Conservation (phyloP, 1,140 invertebrate species). For the Copidosoma floridanum region DNA sequence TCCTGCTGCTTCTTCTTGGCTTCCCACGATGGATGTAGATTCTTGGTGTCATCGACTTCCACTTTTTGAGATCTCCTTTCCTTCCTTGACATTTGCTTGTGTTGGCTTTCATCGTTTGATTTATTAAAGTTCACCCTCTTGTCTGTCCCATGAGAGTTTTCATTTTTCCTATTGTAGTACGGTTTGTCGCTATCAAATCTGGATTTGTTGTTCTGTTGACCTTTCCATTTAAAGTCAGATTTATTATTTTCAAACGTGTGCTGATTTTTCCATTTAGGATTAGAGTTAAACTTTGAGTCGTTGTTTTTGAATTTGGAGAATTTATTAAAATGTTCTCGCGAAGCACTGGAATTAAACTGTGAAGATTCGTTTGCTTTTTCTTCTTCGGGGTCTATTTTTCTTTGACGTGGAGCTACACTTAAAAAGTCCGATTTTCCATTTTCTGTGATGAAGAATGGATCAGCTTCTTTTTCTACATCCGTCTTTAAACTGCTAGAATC, state of each 20-base stretch:
- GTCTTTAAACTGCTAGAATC: background rate
- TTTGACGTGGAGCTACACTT: constrained; percentile 31
- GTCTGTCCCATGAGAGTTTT: background rate
- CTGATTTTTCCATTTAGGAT: constrained; percentile 7
- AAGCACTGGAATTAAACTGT: background rate
- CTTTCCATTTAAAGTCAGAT: background rate
- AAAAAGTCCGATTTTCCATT: constrained; percentile 36
- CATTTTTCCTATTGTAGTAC: background rate
- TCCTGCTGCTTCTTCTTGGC: constrained; percentile 49
- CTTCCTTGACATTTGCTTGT: background rate
- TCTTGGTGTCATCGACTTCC: constrained; percentile 27
- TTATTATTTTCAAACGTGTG: constrained; percentile 4
- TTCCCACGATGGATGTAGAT: constrained; percentile 56
- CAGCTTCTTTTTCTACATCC: constrained; percentile 31
- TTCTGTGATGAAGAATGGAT: constrained; percentile 43
- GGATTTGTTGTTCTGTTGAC: background rate
- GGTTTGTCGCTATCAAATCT: background rate
- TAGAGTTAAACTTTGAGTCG: constrained; percentile 8
- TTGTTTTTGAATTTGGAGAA: constrained; percentile 9
- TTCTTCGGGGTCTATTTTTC: constrained; percentile 23
- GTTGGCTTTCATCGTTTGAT: constrained; percentile 2
- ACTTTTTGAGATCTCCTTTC: background rate
- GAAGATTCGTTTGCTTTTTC: too few relatives aligned
- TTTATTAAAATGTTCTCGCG: constrained; percentile 11
- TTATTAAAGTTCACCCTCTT: background rate